Conservation (phyloP, 2,797 vertebrate genomes). For the Malacoraja senta region DNA sequence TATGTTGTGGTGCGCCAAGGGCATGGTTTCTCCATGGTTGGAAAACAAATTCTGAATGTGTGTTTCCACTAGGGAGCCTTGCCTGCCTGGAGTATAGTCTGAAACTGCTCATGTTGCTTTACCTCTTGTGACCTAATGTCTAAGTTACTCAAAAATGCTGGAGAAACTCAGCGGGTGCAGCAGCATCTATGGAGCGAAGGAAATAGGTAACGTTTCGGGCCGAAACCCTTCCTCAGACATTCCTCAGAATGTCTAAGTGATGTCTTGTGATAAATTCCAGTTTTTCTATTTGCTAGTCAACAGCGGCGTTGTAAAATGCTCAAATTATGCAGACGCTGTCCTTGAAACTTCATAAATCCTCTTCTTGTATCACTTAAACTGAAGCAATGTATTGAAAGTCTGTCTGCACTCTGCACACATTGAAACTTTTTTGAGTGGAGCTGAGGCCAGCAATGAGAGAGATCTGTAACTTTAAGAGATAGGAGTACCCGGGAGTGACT, state of each 20-base stretch:
- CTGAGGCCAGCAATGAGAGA: neutral
- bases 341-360: neutral
- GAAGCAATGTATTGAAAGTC: neutral
- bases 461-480: neutral
- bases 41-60: neutral
- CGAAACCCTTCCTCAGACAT: too few species aligned
- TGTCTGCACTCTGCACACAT: neutral
- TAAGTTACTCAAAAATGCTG: too few species aligned
- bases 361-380: slow-evolving; percentile 7
- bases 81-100: neutral
- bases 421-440: neutral
- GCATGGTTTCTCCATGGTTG: neutral
- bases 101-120: slow-evolving; percentile 6
- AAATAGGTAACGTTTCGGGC: too few species aligned
- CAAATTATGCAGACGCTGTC: neutral
- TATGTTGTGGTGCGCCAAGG: neutral
- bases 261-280: neutral
- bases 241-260: neutral
- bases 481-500: neutral
- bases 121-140: neutral
- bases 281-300: neutral
- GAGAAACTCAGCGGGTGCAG: too few species aligned
- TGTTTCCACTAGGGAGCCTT: neutral
- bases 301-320: neutral
- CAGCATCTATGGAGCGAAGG: too few species aligned